Conservation (phyloP, 2,888 invertebrate species). For the Stomorhina lunata region DNA sequence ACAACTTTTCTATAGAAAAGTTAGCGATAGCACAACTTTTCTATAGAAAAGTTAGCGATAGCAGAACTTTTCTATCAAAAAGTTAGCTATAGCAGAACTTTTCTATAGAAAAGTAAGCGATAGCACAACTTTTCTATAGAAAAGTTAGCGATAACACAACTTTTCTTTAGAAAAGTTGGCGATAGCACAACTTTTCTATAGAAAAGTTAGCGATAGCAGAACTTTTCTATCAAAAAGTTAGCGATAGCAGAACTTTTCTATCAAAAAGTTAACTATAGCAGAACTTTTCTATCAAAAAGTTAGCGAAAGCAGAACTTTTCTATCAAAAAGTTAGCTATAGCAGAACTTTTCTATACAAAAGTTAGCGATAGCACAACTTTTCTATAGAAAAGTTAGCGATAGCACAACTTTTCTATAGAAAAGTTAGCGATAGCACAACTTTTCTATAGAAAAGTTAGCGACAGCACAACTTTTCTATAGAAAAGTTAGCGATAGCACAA, state of each 20-base stretch:
- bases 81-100: not conserved
- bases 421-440: not conserved
- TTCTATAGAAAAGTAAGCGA: not conserved
- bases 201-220: not conserved
- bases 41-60: not conserved
- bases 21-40: no score
- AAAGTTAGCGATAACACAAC: no score
- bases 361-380: not conserved
- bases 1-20: no score
- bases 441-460: not conserved
- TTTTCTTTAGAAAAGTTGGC: not conserved
- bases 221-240: not conserved
- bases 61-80: not conserved
- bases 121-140: not conserved
- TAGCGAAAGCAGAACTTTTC: not conserved
- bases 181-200: not conserved
- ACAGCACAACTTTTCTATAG: not conserved
- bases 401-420: not conserved
- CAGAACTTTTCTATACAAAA: not conserved
- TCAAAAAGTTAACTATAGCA: no score
- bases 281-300: not conserved
- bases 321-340: not conserved
- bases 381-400: no score
- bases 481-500: not conserved
- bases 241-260: not conserved